Conservation (phyloP, 1,140 invertebrate species). For the Scaptodrosophila lebanonensis region DNA sequence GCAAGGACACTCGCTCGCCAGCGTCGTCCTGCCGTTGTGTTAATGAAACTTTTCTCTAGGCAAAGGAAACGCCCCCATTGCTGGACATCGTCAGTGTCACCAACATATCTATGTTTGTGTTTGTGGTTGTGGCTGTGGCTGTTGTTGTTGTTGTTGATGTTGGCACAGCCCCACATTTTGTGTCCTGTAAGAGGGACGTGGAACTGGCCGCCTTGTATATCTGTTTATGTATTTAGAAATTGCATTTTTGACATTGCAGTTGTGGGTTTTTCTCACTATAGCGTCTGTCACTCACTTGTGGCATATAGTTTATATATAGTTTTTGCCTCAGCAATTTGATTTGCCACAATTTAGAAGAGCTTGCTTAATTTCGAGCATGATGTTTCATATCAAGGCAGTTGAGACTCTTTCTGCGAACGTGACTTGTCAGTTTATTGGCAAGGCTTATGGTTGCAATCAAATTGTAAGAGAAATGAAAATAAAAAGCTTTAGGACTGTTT, state of each 20-base stretch:
- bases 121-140: too few relatives aligned
- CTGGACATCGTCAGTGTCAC: too few relatives aligned
- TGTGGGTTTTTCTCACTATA: slow-evolving; percentile 10
- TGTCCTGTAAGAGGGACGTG: too few relatives aligned
- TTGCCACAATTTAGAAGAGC: slow-evolving; percentile 16
- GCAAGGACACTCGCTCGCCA: slow-evolving; percentile 41
- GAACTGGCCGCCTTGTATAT: slow-evolving; percentile 13
- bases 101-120: too few relatives aligned
- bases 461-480: background rate
- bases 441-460: too few relatives aligned
- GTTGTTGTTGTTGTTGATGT: slow-evolving; percentile 7
- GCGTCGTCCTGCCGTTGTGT: background rate
- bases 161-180: slow-evolving; percentile 2
- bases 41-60: slow-evolving; percentile 22
- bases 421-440: too few relatives aligned
- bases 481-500: background rate
- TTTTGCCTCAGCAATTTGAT: slow-evolving; percentile 19
- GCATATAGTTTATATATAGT: background rate
- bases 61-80: slow-evolving; percentile 49
- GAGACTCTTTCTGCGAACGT: too few relatives aligned
- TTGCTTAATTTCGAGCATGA: background rate
- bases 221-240: slow-evolving; percentile 48
- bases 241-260: slow-evolving; percentile 55
- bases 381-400: background rate
- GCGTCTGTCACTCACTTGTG: background rate